Base-by-base conservation (phyloP, 2,797 vertebrate species). In the Malurus splendens region DNA sequence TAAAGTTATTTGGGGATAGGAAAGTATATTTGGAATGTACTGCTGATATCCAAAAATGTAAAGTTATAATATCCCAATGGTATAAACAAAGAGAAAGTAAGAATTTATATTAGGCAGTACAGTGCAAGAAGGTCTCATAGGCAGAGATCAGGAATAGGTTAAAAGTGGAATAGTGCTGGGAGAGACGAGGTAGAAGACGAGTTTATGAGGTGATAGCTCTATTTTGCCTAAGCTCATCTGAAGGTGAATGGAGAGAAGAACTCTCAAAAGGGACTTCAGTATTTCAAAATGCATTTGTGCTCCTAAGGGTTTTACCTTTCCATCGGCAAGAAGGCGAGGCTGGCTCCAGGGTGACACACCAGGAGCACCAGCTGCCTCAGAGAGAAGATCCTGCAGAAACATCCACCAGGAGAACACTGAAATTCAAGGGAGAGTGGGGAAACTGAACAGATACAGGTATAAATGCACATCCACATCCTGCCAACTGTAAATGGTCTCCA, bases 1-100 rank as follows among this genome's bases (percentile, higher is more conserved):
- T 92, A 86, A 89, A 89, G 89, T 66, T 0, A 87, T 85, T 76
- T 72, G 45, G 18, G 70, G 54, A 64, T 78, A 87, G 52, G 33
- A 90, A 93, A 92, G 74, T 9, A 28, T 77, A 90, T 90, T 66
- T 88, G 89, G 86, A 94, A 92, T 88, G 67, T 44, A 56, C 25
- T 74, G 22, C 30, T 86, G 36, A 32, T 86, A 50, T 92, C 74
- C 90, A 92, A 87, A 90, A 80, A 75, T 47, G 39, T 87, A 17
- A 80, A 87, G 45, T 75, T 89, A 54, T 78, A 85, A 50, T 78
- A 85, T 70, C 80, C 85, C 93, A 64, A 9, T 30, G 71, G 76
- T 67, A 72, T 39, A 87, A 94, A 83, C 66, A 87, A 92, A 59
- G 66, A 77, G 28, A 74, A 56, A 72, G 45, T 32, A 90, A 55